Conservation (phyloP, 2,113 vertebrate genomes). For the Mus spicilegus region DNA sequence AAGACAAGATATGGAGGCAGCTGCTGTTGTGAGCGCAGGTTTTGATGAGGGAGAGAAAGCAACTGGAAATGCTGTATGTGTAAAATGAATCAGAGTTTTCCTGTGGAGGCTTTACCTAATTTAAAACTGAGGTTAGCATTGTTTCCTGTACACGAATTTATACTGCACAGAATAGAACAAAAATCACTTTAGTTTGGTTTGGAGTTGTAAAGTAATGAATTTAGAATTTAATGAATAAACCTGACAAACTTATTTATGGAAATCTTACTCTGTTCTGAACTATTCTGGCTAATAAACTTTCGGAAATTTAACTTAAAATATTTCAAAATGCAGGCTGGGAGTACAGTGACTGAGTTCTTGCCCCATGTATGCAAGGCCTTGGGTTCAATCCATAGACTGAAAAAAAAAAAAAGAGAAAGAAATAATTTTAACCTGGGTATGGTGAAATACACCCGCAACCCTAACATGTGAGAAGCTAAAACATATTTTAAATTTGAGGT, state of each 20-base stretch:
- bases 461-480: neutral
- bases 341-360: neutral
- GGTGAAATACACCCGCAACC: neutral
- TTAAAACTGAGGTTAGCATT: conserved; percentile 59
- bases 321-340: neutral
- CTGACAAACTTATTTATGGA: neutral
- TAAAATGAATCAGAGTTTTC: conserved; percentile 65
- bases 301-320: conserved; percentile 52
- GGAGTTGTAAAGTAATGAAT: conserved; percentile 14
- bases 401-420: neutral
- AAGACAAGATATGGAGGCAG: conserved; percentile 67
- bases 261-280: conserved; percentile 17
- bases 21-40: conserved; percentile 81
- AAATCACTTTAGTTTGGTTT: conserved; percentile 57
- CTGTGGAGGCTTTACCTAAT: conserved; percentile 8
- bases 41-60: conserved; percentile 74
- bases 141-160: conserved; percentile 38
- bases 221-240: conserved; percentile 41
- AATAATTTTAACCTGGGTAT: neutral
- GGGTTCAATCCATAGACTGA: neutral
- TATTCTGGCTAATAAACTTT: neutral
- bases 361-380: too few species aligned
- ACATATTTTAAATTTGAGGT: neutral
- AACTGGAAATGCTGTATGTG: conserved; percentile 79
- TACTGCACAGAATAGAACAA: conserved; percentile 58